Evolutionary conservation across 2,888 invertebrate genomes (phyloP), one percentile per base, ranked within the genome.

Genomic region (Megalurothrips usitatus): DNA sequence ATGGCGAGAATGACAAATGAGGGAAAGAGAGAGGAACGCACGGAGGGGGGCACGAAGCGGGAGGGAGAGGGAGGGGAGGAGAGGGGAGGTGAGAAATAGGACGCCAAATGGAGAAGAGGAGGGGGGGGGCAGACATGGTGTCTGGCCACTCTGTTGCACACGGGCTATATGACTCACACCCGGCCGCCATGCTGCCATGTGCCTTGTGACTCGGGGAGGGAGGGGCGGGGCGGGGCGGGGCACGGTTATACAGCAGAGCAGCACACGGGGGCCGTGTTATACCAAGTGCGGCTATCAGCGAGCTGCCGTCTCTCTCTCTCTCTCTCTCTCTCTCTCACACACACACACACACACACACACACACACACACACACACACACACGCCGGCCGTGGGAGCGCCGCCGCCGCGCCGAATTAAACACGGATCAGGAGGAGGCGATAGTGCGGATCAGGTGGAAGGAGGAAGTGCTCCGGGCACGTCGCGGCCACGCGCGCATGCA

Each of bases 1-100:
- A 58, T 58, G 58, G 58, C 17, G n/a, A 58, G 58, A 58, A 58
- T 58, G 58, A 58, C 58, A 58, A 58, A 58, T 58, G 58, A 58
- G 58, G 58, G 58, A 58, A 17, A 17, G 58, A 63, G 63, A 23
- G 23, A 63, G 63, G 23, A n/a, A n/a, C 19, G 23, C 9, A 63
- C 19, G 9, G 23, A 63, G 68, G n/a, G n/a, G n/a, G 68, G 23
- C 12, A 75, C 1, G 12, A 12, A 9, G 68, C 9, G 26, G 23
- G 68, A 26, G 26, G 12, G 68, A 26, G 26, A 23, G 68, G 11
- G 1, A 68, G 68, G 23, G 23, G 3, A 23, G 11, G 23, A n/a
- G 68, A 23, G 26, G 12, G 68, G 12, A 12, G 23, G 68, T 23
- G 26, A 75, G 68, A 75, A 26, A 23, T 9, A 75, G 26, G 11